These are phyloP conservation scores for Theretra japonica DNA, from an alignment of 2,888 invertebrate species.

Conservation along the genomic window DNA sequence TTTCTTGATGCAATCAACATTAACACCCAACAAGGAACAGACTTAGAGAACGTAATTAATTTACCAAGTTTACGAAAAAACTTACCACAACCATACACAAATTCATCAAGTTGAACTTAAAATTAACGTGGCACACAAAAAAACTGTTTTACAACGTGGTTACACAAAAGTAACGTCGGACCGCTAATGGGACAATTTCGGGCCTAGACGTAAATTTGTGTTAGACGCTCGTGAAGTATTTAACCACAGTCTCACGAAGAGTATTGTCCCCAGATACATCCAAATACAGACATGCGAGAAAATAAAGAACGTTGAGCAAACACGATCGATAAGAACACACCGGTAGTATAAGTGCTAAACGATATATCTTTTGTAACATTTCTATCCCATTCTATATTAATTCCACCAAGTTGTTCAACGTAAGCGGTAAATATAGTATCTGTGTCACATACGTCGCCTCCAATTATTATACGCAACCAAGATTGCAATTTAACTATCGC, in stretches of 20 bases:
- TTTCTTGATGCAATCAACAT: too few species aligned
- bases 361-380: neutral
- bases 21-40: constrained; percentile 4
- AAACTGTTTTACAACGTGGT: constrained; percentile 31
- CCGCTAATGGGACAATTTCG: constrained; percentile 59
- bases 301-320: constrained; percentile 31
- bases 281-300: constrained; percentile 38
- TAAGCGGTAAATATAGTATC: constrained; percentile 12
- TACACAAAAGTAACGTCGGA: constrained; percentile 52
- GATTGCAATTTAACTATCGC: constrained; percentile 19
- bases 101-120: constrained; percentile 28
- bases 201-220: constrained; percentile 53
- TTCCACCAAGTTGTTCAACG: neutral
- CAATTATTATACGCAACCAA: constrained; percentile 27
- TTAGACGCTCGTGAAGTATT: constrained; percentile 44
- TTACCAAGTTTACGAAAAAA: constrained; percentile 11
- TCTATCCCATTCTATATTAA: neutral
- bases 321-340: constrained; percentile 29
- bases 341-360: constrained; percentile 5
- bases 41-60: constrained; percentile 23
- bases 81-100: constrained; percentile 23
- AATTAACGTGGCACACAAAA: constrained; percentile 28
- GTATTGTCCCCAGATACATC: constrained; percentile 48
- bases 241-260: constrained; percentile 50
- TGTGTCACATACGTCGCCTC: constrained; percentile 10